A percentile compares a stretch with the other conserved stretches of the same genome.
Conservation (phyloP, 2,888 invertebrate species). For the Petrolisthes manimaculis region DNA sequence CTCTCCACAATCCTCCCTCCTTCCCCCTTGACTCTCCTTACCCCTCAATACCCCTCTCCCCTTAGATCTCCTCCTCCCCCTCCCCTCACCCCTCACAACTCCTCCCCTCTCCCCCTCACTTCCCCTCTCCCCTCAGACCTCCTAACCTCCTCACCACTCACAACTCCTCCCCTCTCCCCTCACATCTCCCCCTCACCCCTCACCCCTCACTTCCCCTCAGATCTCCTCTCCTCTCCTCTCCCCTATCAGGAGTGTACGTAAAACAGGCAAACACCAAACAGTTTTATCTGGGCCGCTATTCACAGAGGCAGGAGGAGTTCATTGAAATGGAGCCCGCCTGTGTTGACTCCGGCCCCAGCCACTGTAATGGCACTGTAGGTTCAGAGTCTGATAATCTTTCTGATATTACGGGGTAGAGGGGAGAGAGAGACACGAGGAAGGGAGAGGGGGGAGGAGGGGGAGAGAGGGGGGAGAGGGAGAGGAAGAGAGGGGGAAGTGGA, state of each 20-base stretch:
- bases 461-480: background rate
- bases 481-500: background rate
- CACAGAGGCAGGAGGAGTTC: background rate
- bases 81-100: background rate
- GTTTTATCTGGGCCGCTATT: slow-evolving; percentile 28
- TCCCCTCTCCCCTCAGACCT: background rate
- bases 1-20: too few species aligned
- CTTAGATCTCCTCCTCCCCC: background rate
- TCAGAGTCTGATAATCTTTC: slow-evolving; percentile 12
- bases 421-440: slow-evolving; percentile 3
- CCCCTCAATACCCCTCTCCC: background rate
- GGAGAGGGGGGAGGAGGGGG: background rate
- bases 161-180: slow-evolving; percentile 1
- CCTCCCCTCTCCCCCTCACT: background rate
- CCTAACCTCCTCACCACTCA: background rate
- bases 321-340: slow-evolving; percentile 21
- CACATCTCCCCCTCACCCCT: too few species aligned
- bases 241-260: background rate
- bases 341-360: slow-evolving; percentile 14
- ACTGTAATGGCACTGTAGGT: slow-evolving; percentile 11
- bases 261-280: slow-evolving; percentile 34
- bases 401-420: slow-evolving; percentile 3
- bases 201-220: background rate
- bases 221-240: background rate
- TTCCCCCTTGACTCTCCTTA: too few species aligned